Evolutionary conservation across 2,113 vertebrate species (phyloP), one percentile per base, ranked within the genome.

Genomic region (Petromus typicus): DNA sequence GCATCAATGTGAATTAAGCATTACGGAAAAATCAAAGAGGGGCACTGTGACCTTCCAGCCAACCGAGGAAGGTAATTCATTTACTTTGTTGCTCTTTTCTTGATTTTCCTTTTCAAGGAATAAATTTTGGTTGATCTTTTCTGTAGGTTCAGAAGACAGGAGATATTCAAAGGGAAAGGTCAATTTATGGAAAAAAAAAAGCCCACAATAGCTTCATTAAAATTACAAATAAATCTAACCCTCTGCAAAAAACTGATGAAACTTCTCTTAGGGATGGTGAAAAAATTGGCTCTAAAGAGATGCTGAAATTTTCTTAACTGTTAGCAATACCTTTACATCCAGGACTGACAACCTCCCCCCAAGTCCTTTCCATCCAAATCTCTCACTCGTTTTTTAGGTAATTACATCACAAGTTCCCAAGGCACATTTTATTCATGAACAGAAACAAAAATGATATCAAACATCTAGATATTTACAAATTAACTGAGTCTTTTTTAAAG

Each of bases 21-120:
- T 93, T 88, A 93, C 83, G 66, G 64, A 92, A 75, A 95, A 86
- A 73, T 90, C 84, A 89, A 90, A 94, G 79, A 48, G 54, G 87
- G 66, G 66, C 87, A 87, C 30, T 0, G 25, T 87, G 93, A 95
- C 92, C 96, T 93, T 94, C 66, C 16, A 95, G 81, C 45, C 76
- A 96, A 86, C 84, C 23, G 22, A 91, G 37, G 37, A 51, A 93
- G 48, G 69, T 94, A 93, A 96, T 87, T 96, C 93, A 97, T 93
- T 95, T 89, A 89, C 91, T 96, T 69, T 90, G 64, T 20, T 82
- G 54, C 73, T 89, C 43, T 95, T 93, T 78, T 73, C 37, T 56
- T 91, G 5, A 32, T 14, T 59, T 25, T 64, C 93, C 45, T 95
- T 23, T 64, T n/a, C 10, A 66, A 45, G 63, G 43, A 89, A 83